These are phyloP conservation scores for Nasonia oneida DNA, from an alignment of 2,888 invertebrate genomes.

Conservation along the genomic window DNA sequence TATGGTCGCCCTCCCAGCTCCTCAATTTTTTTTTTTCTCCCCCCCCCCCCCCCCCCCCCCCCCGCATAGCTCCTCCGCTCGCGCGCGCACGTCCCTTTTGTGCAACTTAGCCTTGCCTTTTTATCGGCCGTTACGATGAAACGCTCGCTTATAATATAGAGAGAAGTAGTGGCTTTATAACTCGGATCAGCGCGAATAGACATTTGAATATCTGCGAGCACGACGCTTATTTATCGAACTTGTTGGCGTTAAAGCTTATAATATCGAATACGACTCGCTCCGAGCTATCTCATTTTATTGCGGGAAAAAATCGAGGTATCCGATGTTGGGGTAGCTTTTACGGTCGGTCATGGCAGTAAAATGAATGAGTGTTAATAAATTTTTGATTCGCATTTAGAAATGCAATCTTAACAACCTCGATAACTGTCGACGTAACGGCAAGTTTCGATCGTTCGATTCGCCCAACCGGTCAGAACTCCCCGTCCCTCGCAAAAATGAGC, in stretches of 20 bases:
- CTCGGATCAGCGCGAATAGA: not conserved
- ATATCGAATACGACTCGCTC: constrained; percentile 9
- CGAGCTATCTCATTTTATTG: not conserved
- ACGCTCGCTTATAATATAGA: not conserved
- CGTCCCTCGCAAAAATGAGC: constrained; percentile 1
- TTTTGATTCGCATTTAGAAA: no score
- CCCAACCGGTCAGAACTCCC: not conserved
- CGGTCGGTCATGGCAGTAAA: not conserved
- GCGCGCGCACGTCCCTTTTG: constrained; percentile 11
- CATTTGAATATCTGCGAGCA: constrained; percentile 26
- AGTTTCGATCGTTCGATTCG: not conserved
- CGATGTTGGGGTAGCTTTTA: not conserved
- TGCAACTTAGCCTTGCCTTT: constrained; percentile 40
- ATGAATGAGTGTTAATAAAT: not conserved
- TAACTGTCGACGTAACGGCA: not conserved
- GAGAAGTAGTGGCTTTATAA: not conserved
- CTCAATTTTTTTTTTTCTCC: no score
- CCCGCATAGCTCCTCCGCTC: no score
- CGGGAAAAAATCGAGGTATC: no score
- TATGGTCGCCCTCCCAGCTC: no score
- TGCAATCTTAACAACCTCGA: no score
- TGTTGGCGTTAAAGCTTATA: constrained; percentile 40
- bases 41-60: no score
- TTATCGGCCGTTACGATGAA: constrained; percentile 41
- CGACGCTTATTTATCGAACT: constrained; percentile 46